Evolutionary conservation across 2,888 invertebrate genomes (phyloP), one percentile per base, ranked within the genome.

Genomic region (Yponomeuta evonymella): DNA sequence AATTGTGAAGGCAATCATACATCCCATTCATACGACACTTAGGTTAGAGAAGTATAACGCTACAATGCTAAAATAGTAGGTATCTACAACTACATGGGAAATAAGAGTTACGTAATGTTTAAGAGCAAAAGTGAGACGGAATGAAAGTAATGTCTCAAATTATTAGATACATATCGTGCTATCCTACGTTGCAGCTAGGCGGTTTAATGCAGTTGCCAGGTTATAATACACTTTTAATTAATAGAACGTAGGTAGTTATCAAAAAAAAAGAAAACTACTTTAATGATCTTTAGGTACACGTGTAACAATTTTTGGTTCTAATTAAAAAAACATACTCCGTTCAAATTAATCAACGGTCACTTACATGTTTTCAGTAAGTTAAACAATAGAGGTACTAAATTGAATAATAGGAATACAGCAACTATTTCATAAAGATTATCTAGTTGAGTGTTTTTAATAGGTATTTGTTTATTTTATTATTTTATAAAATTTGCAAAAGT

Each of bases 401-500:
- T 81, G 83, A 48, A 62, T 23, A 23, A 48, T 68, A 88, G 82
- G 87, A 87, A 81, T 86, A 89, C 83, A 89, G 89, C 85, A 86
- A 89, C 88, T 90, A 88, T 90, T 89, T 87, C 79, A 83, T 90
- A 86, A 83, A 89, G 78, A 85, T 89, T 86, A 87, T 82, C 88
- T 90, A 90, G 83, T 77, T 84, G 80, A 81, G 83, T 83, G 84
- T 84, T 66, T 84, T 88, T 85, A 81, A 88, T 89, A 89, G 90
- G 89, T 89, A 90, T 88, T 88, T 84, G 83, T 58, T 58, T 58
- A 81, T 87, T 90, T 70, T 67, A 88, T 67, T 67, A 88, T 77
- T 91, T 93, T 90, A 94, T 94, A 94, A 94, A 94, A 94, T 94
- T 94, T 94, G 93, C 94, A 94, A 94, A 94, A 94, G 94, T 94